Percentiles rank a stretch among this genome's conserved stretches.
These are phyloP conservation scores for Antitype chi DNA, from an alignment of 2,888 invertebrate species.

Conservation along the genomic window DNA sequence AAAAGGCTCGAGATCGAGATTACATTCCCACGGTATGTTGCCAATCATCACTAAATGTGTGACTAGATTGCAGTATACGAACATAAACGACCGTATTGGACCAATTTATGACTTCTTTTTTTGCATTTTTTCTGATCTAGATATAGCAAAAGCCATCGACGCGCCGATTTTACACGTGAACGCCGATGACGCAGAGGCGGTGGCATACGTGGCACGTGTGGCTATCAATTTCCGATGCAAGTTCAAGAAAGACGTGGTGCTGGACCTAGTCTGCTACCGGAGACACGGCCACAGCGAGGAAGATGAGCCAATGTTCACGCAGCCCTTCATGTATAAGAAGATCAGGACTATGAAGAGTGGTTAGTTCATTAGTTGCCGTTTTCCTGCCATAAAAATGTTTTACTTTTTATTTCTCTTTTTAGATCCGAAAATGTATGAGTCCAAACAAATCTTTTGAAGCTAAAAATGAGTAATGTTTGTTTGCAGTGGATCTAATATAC, in stretches of 20 bases:
- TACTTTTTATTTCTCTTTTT: background rate
- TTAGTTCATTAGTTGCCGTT: constrained; percentile 58
- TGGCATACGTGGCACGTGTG: constrained; percentile 96
- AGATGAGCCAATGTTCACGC: constrained; percentile 98
- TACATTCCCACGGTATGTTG: constrained; percentile 70
- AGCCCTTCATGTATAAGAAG: constrained; percentile 98
- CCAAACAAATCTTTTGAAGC: background rate
- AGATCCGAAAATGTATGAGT: background rate
- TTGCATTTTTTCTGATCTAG: constrained; percentile 68
- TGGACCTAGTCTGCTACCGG: constrained; percentile 96
- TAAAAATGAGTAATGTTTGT: constrained; percentile 5
- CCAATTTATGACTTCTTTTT: background rate
- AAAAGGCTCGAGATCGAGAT: background rate
- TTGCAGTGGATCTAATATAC: constrained; percentile 93
- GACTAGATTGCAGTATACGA: background rate
- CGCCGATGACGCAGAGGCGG: constrained; percentile 98
- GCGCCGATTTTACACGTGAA: constrained; percentile 99
- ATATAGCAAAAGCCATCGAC: constrained; percentile 97
- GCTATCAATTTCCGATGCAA: constrained; percentile 97
- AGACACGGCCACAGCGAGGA: constrained; percentile 98
- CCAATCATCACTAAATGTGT: background rate
- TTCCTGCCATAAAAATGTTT: background rate
- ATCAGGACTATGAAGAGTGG: constrained; percentile 92
- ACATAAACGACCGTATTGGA: background rate
- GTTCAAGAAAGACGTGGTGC: constrained; percentile 96